These are phyloP conservation scores for Microtus oregoni DNA, from an alignment of 2,113 vertebrate genomes.

Conservation along the genomic window DNA sequence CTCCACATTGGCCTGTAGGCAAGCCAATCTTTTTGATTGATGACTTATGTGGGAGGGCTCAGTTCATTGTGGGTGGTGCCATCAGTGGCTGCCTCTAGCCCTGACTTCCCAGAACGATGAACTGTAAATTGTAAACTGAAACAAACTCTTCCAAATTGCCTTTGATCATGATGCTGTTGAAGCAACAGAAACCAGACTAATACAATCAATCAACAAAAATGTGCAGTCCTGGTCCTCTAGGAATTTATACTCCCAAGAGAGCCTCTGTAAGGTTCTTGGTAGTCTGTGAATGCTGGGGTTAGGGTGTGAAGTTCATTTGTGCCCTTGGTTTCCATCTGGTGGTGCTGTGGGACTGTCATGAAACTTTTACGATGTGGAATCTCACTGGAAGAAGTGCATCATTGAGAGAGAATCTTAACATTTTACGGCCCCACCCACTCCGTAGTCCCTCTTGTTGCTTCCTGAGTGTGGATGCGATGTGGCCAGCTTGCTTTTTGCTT, in stretches of 20 bases:
- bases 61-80: neutral
- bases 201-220: conserved; percentile 6
- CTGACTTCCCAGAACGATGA: neutral
- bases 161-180: neutral
- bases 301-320: neutral
- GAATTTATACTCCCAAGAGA: conserved; percentile 18
- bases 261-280: neutral
- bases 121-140: neutral
- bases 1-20: neutral
- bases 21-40: neutral
- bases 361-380: neutral
- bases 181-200: neutral
- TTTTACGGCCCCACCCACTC: no score
- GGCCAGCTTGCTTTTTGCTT: neutral
- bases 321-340: no score
- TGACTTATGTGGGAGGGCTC: neutral
- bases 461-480: neutral
- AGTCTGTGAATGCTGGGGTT: neutral
- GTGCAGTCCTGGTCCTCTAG: neutral
- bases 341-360: neutral
- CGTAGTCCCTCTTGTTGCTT: neutral
- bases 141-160: neutral
- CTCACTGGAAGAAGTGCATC: neutral
- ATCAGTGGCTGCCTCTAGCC: neutral
- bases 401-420: neutral